These are phyloP conservation scores for Cynocephalus volans DNA, from an alignment of 2,113 vertebrate species.

Conservation along the genomic window DNA sequence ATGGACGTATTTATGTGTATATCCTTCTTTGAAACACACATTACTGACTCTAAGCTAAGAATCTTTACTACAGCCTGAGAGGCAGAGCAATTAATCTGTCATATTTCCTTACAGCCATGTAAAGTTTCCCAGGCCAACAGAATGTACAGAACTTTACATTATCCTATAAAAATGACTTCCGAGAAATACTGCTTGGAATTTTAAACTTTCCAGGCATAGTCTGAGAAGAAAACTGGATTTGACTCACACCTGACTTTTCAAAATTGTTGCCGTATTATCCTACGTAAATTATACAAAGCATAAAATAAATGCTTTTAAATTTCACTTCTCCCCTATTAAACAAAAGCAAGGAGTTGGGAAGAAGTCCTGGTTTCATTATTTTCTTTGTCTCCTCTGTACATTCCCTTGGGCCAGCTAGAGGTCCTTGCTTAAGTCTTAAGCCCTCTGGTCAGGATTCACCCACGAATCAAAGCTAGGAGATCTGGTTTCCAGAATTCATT, in stretches of 20 bases:
- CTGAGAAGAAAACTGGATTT: slow-evolving; percentile 3
- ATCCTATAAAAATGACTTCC: slow-evolving; percentile 19
- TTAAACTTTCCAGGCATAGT: slow-evolving; percentile 49
- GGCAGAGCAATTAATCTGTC: slow-evolving; percentile 45
- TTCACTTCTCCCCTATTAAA: not conserved
- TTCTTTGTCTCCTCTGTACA: fast-evolving
- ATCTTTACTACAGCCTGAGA: slow-evolving; percentile 50
- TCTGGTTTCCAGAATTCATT: slow-evolving; percentile 42
- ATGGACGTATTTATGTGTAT: not conserved
- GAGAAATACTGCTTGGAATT: not conserved
- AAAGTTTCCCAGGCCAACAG: slow-evolving; percentile 37
- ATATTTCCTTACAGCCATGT: slow-evolving; percentile 63
- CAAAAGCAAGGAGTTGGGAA: not conserved
- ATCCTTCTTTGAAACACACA: not conserved
- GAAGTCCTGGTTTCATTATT: not conserved
- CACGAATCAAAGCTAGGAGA: not conserved
- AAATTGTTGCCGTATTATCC: slow-evolving; percentile 30
- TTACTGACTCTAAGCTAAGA: slow-evolving; percentile 43
- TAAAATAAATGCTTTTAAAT: not conserved
- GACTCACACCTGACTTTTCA: slow-evolving; percentile 34
- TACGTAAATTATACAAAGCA: not conserved
- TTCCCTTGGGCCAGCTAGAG: not conserved
- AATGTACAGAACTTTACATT: not conserved
- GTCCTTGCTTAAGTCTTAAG: not conserved
- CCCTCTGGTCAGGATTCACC: not conserved